These are phyloP conservation scores for Tauraco hartlaubi DNA, from an alignment of 2,797 vertebrate species.

Conservation along the genomic window DNA sequence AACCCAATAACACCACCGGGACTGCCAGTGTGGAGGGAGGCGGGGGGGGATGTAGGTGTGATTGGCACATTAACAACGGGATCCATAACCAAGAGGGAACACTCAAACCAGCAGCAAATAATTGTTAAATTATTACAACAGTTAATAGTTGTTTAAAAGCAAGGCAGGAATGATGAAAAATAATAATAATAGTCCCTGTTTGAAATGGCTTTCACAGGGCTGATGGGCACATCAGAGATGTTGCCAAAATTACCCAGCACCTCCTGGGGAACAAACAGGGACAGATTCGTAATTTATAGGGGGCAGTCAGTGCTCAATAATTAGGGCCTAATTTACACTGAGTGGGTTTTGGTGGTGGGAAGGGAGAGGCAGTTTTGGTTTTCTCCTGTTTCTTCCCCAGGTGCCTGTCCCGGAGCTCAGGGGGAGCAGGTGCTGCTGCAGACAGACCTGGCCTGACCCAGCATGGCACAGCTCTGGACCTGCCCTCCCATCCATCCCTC, in stretches of 20 bases:
- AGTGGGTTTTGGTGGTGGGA: background rate
- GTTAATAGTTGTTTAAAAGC: background rate
- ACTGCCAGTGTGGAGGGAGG: too few relatives aligned
- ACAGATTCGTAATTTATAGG: conserved; percentile 3
- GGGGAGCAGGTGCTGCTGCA: background rate
- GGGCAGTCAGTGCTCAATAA: background rate
- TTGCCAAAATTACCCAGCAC: background rate
- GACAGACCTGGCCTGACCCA: background rate
- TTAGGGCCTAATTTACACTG: background rate
- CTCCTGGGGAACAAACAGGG: background rate
- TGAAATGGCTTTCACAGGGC: background rate
- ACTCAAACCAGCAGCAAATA: background rate
- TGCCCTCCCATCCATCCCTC: background rate
- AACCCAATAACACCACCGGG: background rate
- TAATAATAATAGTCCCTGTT: background rate
- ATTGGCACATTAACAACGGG: background rate
- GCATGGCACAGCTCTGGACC: background rate
- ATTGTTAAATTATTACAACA: background rate
- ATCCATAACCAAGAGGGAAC: background rate
- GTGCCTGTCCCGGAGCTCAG: background rate
- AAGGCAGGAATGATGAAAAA: background rate
- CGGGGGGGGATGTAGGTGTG: background rate
- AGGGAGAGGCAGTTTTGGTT: background rate
- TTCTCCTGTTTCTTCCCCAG: background rate
- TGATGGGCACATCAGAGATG: background rate